phyloP scores from a whole-genome alignment of 1,140 invertebrate genomes.

The Ceratitis capitata region DNA sequence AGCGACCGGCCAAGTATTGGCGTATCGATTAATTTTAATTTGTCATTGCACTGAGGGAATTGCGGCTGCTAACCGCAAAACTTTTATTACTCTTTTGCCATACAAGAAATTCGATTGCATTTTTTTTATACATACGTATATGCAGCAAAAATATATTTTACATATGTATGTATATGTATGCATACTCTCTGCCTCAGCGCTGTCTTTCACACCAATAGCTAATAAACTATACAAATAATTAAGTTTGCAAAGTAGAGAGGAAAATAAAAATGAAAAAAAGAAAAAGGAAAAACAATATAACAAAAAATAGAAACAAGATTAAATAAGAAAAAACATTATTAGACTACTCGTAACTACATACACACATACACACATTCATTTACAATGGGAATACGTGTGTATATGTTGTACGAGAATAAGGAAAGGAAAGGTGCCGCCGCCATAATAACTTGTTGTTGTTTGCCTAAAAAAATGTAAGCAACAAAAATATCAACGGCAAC shows the following conservation, averaged over 20 bases:
- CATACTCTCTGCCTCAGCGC: neutral
- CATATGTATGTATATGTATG: neutral
- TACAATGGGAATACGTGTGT: neutral
- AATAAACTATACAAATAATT: neutral
- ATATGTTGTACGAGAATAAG: neutral
- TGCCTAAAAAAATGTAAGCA: neutral
- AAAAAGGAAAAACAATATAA: neutral
- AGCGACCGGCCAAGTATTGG: neutral
- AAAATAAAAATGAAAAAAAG: neutral
- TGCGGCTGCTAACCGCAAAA: neutral
- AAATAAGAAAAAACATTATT: neutral
- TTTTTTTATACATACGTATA: neutral
- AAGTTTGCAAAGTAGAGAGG: neutral
- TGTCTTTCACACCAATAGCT: neutral
- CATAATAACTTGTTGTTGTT: neutral
- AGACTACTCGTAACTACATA: too few species aligned
- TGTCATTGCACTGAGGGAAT: neutral
- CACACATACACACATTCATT: too few species aligned
- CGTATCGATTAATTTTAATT: conserved; percentile 24
- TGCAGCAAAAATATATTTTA: neutral
- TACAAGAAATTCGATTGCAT: neutral
- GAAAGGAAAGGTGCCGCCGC: neutral
- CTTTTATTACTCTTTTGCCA: neutral
- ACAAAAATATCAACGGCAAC: neutral
- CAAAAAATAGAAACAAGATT: neutral